These are phyloP conservation scores for Hybognathus amarus DNA, from an alignment of 2,797 vertebrate genomes.

Conservation along the genomic window DNA sequence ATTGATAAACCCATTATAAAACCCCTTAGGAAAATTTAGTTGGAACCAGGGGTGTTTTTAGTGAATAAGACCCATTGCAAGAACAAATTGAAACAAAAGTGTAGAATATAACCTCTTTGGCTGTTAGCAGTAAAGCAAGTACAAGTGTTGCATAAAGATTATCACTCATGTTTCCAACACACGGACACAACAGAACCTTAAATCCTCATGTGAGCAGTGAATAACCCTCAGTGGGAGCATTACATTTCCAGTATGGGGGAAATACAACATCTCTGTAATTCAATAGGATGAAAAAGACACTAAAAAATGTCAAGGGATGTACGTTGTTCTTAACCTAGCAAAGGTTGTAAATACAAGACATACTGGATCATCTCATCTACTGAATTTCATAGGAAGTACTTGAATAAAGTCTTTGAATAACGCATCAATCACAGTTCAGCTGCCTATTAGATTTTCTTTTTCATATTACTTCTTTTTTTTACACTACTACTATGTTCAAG, in stretches of 20 bases:
- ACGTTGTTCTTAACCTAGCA: not conserved
- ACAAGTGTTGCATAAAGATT: constrained; percentile 16
- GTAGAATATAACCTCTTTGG: not conserved
- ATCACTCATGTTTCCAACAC: constrained; percentile 4
- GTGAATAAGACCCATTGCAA: not conserved
- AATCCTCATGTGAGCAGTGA: not conserved
- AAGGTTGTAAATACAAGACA: not conserved
- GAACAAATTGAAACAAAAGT: not conserved
- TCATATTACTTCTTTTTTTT: not conserved
- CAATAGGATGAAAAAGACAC: not conserved
- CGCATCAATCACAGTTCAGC: not conserved
- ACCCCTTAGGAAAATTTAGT: not conserved
- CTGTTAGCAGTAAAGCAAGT: not conserved
- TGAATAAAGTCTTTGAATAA: not conserved
- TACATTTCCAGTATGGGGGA: constrained; percentile 1
- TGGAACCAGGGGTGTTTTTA: not conserved
- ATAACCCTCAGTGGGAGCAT: not conserved
- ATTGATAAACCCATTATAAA: not conserved
- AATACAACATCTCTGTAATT: constrained; percentile 30
- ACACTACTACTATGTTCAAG: not conserved
- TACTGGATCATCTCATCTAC: not conserved
- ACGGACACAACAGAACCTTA: constrained; percentile 17
- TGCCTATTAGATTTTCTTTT: not conserved
- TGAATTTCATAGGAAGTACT: not conserved
- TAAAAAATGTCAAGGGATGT: not conserved